phyloP scores from a whole-genome alignment of 2,797 vertebrate genomes.

The Pampus argenteus region DNA sequence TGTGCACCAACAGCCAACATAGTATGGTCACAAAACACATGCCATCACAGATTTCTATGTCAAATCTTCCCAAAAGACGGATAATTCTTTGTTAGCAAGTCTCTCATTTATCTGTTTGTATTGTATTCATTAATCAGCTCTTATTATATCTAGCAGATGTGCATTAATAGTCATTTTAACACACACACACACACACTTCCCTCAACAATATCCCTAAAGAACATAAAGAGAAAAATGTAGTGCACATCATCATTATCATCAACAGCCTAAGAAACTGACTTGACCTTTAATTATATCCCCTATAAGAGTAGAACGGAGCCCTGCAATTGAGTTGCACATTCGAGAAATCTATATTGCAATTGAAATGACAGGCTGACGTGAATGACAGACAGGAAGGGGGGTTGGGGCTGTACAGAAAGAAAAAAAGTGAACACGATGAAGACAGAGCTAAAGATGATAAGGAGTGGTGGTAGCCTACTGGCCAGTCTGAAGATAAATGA shows the following conservation, averaged over 20 bases:
- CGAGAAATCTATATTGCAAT: conserved; percentile 47
- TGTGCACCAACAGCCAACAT: background rate
- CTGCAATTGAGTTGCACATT: conserved; percentile 20
- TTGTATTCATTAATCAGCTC: conserved; percentile 13
- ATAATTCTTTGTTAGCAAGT: conserved; percentile 27
- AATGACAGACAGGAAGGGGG: conserved; percentile 2
- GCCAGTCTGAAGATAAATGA: background rate
- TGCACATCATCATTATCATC: background rate
- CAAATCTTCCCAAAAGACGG: conserved; percentile 17
- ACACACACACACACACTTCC: background rate
- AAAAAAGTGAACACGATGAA: conserved; percentile 4
- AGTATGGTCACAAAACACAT: conserved; percentile 29
- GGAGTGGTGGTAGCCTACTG: background rate
- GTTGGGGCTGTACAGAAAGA: background rate
- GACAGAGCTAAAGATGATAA: conserved; percentile 5
- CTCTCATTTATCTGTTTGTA: background rate
- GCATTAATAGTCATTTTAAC: background rate
- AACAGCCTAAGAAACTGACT: background rate
- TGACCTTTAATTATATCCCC: conserved; percentile 26
- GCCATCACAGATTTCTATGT: conserved; percentile 9
- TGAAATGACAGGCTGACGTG: conserved; percentile 26
- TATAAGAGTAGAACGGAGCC: conserved; percentile 18
- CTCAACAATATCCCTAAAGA: background rate
- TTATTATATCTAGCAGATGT: conserved; percentile 42
- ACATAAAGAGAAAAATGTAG: background rate